These are phyloP conservation scores for Eurytoma californica DNA, from an alignment of 2,888 invertebrate genomes.

Conservation along the genomic window DNA sequence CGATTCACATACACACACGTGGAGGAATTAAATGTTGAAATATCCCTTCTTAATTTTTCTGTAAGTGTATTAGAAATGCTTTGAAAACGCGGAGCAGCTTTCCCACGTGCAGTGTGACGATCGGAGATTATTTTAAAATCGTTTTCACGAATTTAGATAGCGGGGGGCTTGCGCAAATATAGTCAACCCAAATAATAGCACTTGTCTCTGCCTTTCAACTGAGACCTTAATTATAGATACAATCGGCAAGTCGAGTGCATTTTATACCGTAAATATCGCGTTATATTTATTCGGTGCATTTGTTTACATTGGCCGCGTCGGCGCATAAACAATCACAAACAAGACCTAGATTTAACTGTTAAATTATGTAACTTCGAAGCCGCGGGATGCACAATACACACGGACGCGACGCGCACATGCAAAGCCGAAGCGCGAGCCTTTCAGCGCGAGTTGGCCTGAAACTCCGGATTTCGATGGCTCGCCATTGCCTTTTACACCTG, in stretches of 20 bases:
- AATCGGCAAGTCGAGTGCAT: background rate
- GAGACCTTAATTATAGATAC: constrained; percentile 1
- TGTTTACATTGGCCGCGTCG: too few species aligned
- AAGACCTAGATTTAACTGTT: too few species aligned
- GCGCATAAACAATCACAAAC: too few species aligned
- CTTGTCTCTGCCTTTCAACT: constrained; percentile 4
- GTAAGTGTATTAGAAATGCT: background rate
- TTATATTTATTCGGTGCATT: too few species aligned
- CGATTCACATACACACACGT: background rate
- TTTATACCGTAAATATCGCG: too few species aligned
- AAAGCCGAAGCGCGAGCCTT: too few species aligned
- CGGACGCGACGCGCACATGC: too few species aligned
- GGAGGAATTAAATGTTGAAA: constrained; percentile 29
- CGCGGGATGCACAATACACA: too few species aligned
- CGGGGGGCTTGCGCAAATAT: constrained; percentile 1
- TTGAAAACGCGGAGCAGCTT: background rate
- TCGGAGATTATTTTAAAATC: constrained; percentile 32
- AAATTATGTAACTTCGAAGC: too few species aligned
- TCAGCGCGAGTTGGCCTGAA: too few species aligned
- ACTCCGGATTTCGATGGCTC: too few species aligned
- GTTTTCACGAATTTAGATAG: constrained; percentile 11
- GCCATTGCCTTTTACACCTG: constrained; percentile 13
- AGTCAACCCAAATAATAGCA: constrained; percentile 4
- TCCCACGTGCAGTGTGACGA: constrained; percentile 26
- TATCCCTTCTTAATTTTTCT: constrained; percentile 19